A percentile compares a stretch with the other conserved stretches of the same genome.
These are phyloP conservation scores for Rhynchomys soricoides DNA, from an alignment of 2,113 vertebrate species.

Conservation along the genomic window DNA sequence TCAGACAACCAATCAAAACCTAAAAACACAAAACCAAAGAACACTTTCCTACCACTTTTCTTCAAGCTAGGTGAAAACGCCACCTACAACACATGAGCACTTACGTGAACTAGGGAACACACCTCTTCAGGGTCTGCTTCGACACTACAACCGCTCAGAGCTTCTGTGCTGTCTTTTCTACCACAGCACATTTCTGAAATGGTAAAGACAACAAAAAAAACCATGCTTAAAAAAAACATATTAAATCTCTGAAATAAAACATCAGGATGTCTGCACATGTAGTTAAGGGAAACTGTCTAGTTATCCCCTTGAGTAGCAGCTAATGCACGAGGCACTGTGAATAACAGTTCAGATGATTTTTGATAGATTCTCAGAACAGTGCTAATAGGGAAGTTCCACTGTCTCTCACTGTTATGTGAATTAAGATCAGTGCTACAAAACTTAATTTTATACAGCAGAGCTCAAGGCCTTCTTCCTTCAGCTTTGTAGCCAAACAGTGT, in stretches of 20 bases:
- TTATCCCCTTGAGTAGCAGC: neutral
- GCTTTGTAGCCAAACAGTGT: neutral
- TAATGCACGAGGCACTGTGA: neutral
- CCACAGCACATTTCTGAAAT: conserved; percentile 60
- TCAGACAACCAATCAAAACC: neutral
- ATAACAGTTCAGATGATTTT: neutral
- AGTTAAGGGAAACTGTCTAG: neutral
- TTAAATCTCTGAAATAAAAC: neutral
- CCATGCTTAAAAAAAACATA: neutral
- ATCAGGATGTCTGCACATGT: neutral
- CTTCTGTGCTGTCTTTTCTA: conserved; percentile 36
- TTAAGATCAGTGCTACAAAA: neutral
- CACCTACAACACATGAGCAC: neutral
- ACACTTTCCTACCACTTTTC: neutral
- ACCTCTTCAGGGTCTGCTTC: conserved; percentile 73
- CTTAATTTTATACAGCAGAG: neutral
- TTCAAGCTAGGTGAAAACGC: neutral
- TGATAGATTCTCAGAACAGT: neutral
- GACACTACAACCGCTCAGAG: neutral
- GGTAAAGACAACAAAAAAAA: conserved; percentile 47
- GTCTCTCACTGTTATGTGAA: neutral
- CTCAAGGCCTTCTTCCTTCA: neutral
- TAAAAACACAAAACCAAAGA: neutral
- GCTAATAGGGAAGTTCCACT: neutral
- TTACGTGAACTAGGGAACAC: neutral